Percentiles rank a stretch among this genome's conserved stretches.
Evolutionary conservation across 2,113 vertebrate species (phyloP).

Genomic region (Aegotheles bennettii): DNA sequence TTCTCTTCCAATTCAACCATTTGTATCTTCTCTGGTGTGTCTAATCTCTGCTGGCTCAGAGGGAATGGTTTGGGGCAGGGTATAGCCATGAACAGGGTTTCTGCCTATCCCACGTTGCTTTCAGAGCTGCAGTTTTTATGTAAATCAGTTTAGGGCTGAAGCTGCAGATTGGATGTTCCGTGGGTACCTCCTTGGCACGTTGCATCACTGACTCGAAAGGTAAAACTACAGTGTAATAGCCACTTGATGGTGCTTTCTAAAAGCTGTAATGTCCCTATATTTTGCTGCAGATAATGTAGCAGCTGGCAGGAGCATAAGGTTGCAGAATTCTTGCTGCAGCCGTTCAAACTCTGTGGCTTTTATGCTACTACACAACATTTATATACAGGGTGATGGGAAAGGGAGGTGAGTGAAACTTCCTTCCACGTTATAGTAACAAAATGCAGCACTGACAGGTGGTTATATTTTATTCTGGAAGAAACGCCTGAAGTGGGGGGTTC

Average conservation of each 20-base stretch:
- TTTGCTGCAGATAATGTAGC: constrained; percentile 1
- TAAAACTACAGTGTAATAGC: not conserved
- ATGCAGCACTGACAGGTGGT: not conserved
- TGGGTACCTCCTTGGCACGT: not conserved
- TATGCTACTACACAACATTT: constrained; percentile 4
- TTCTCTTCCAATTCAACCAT: not conserved
- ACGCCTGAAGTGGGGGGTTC: not conserved
- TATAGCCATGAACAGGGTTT: not conserved
- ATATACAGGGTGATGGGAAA: not conserved
- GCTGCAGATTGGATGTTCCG: not conserved
- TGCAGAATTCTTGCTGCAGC: not conserved
- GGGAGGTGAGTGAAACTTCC: not conserved
- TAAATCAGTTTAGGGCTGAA: not conserved
- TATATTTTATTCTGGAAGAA: not conserved
- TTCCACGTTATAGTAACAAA: not conserved
- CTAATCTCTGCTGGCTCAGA: not conserved
- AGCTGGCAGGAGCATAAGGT: constrained; percentile 35
- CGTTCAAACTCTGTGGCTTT: constrained; percentile 4
- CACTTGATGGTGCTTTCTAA: constrained; percentile 21
- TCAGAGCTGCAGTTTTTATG: not conserved
- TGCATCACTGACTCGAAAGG: not conserved
- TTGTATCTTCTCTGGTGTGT: not conserved
- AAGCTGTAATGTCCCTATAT: not conserved
- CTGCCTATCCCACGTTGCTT: not conserved
- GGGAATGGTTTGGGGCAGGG: not conserved